Evolutionary conservation across 2,888 invertebrate species (phyloP).

Genomic region (Pristionchus mayeri): DNA sequence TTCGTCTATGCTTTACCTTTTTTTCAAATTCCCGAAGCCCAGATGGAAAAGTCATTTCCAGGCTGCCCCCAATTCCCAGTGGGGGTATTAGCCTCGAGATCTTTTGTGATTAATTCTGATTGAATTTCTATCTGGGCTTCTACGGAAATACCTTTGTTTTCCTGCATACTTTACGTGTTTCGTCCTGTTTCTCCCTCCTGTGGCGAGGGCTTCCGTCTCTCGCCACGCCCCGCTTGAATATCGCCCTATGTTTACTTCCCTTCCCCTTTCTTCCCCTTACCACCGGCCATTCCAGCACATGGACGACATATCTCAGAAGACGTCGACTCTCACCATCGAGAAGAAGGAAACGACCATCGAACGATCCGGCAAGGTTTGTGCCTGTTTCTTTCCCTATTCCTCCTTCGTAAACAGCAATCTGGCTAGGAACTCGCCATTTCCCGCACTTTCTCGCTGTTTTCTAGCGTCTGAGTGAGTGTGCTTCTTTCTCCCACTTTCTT

Average conservation of each 20-base stretch:
- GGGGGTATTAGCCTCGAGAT: no score
- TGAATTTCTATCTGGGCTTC: no score
- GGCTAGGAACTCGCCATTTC: no score
- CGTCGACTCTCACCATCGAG: no score
- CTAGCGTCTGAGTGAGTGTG: no score
- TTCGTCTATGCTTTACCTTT: no score
- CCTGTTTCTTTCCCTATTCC: not conserved
- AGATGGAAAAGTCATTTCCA: no score
- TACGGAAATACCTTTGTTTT: not conserved
- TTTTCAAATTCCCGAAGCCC: no score
- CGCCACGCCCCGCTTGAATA: not conserved
- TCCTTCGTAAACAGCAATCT: not conserved
- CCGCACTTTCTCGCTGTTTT: no score
- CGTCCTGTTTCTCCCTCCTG: not conserved
- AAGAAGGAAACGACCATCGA: not conserved
- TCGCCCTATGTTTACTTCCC: not conserved
- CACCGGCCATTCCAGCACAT: conserved; percentile 6
- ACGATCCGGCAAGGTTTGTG: not conserved
- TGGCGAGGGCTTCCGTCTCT: not conserved
- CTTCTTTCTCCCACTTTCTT: no score
- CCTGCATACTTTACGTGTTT: not conserved
- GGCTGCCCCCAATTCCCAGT: no score
- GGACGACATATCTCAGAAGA: not conserved
- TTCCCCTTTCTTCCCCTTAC: not conserved
- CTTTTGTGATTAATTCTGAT: no score